Base-by-base conservation (phyloP, 2,113 vertebrate genomes). In the Pyxicephalus adspersus region DNA sequence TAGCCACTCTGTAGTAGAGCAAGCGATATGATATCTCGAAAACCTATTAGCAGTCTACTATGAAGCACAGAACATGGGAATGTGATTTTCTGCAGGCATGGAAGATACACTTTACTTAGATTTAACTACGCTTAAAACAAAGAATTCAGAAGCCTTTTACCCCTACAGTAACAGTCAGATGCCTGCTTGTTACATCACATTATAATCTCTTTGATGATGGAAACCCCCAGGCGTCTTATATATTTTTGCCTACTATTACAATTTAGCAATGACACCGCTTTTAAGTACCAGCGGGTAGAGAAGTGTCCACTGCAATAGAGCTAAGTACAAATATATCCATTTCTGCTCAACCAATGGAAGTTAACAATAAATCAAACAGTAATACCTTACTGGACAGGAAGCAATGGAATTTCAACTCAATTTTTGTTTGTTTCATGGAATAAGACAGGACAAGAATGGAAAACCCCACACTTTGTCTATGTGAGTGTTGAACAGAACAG, bases 141-240 rank as follows among this genome's bases (percentile, higher is more conserved):
- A 63, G 57, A 45, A 26, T 45, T 51, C 31, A 76, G 73, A 63
- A 63, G 38, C 58, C 19, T 63, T 63, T 38, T 76, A 17, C 73
- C 34, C 73, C 34, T 28, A 34, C 58, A 76, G 58, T n/a, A 63
- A 76, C 58, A 76, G 38, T 63, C 58, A 51, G 58, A 31, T 38
- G 60, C 77, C 77, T 22, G 77, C 65, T 60, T 80, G 77, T 80
- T 80, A 45, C 29, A 70, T 70, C 64, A 80, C 54, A 80, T 80
- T 80, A 70, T 51, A 80, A 61, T 70, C 20, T 70, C 38, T 34
- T 13, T 16, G 54, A 80, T 70, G 64, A 80, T 70, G 54, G 13
- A 70, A 80, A 70, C 29, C 65, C 65, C 77, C 52, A 29, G 77
- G 77, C 52, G 31, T 26, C 77, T 68, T 61, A 80, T 51, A 80